phyloP scores from a whole-genome alignment of 2,888 invertebrate genomes.

The Frankliniella intonsa region DNA sequence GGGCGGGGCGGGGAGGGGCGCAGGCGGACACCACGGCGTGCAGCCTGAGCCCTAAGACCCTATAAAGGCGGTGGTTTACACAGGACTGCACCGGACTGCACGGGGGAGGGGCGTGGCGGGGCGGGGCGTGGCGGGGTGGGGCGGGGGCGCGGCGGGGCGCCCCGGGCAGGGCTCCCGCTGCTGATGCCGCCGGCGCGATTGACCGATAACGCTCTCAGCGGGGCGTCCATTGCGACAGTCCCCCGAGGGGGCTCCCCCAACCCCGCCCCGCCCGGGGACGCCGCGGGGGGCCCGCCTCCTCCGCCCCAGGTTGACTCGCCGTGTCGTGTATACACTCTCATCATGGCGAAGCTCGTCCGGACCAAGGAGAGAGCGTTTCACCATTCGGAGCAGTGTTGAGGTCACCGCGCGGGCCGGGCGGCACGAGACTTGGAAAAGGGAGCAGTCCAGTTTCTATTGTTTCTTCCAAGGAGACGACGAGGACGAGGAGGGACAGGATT shows the following conservation, averaged over 20 bases:
- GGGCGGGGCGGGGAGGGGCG: neutral
- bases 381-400: too few species aligned
- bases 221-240: neutral
- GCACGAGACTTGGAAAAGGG: too few species aligned
- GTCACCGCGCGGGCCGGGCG: too few species aligned
- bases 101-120: neutral
- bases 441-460: too few species aligned
- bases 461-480: too few species aligned
- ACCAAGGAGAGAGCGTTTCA: too few species aligned
- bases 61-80: too few species aligned
- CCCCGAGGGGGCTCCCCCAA: neutral
- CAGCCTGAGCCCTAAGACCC: too few species aligned
- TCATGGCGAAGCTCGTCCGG: too few species aligned
- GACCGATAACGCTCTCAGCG: neutral
- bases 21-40: neutral
- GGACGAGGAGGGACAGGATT: too few species aligned
- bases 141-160: neutral
- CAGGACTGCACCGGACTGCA: neutral
- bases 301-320: too few species aligned
- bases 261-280: neutral
- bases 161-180: neutral
- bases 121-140: neutral
- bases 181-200: neutral
- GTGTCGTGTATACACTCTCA: too few species aligned
- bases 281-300: neutral